These are phyloP conservation scores for Mimas tiliae DNA, from an alignment of 2,888 invertebrate species.

Conservation along the genomic window DNA sequence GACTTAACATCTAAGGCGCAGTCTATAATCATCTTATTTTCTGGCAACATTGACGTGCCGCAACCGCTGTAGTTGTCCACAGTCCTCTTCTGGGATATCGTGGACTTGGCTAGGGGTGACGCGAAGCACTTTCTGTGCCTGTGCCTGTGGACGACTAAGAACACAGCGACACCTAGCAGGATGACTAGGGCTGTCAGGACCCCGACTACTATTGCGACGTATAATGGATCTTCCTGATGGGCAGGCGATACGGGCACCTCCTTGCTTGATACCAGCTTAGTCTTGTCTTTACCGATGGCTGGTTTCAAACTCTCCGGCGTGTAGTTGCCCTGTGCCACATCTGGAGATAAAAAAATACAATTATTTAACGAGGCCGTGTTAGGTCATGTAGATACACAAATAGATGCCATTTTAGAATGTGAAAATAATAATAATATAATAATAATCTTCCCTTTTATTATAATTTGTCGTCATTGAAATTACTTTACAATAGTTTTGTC, in stretches of 20 bases:
- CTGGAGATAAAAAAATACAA: conserved; percentile 53
- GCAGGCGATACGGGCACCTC: conserved; percentile 88
- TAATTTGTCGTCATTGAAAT: too few species aligned
- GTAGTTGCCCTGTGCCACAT: conserved; percentile 90
- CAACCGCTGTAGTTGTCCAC: conserved; percentile 85
- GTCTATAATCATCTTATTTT: conserved; percentile 82
- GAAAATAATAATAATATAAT: too few species aligned
- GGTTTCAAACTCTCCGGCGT: conserved; percentile 87
- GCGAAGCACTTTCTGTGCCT: conserved; percentile 90
- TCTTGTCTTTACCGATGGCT: conserved; percentile 75
- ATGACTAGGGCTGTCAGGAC: conserved; percentile 90
- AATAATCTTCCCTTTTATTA: too few species aligned
- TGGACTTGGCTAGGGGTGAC: conserved; percentile 85
- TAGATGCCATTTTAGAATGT: too few species aligned
- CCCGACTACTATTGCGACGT: conserved; percentile 91
- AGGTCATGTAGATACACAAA: too few species aligned
- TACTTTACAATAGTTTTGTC: too few species aligned
- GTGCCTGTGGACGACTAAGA: conserved; percentile 89
- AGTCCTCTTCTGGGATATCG: conserved; percentile 72
- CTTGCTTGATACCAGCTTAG: conserved; percentile 75
- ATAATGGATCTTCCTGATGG: conserved; percentile 88
- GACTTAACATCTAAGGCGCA: conserved; percentile 86
- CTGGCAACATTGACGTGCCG: conserved; percentile 81
- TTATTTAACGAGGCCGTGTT: too few species aligned
- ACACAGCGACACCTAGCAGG: conserved; percentile 88